Evolutionary conservation across 2,888 invertebrate species (phyloP).

Genomic region (Drosophila merina): DNA sequence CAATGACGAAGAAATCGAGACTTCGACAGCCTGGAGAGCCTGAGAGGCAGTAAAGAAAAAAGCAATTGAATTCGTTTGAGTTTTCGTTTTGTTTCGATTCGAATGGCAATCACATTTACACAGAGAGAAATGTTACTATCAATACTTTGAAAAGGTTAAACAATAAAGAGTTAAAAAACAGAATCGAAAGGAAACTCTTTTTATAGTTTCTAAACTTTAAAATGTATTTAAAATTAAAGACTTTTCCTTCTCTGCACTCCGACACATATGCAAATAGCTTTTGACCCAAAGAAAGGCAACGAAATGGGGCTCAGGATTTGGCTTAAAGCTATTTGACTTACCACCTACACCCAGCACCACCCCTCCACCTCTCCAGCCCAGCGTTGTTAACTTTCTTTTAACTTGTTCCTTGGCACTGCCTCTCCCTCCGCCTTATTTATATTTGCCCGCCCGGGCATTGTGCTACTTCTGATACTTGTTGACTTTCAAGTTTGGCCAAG

Average conservation of each 20-base stretch:
- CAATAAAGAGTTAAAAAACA: neutral
- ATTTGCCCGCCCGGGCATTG: constrained; percentile 73
- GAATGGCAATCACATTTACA: constrained; percentile 21
- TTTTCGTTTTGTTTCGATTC: constrained; percentile 37
- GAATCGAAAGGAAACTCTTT: neutral
- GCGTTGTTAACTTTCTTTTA: constrained; percentile 75
- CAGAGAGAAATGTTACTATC: neutral
- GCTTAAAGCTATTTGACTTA: constrained; percentile 71
- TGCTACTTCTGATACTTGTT: constrained; percentile 62
- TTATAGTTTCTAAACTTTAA: neutral
- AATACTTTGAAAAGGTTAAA: neutral
- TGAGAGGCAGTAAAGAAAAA: constrained; percentile 37
- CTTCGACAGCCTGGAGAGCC: neutral
- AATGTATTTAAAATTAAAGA: neutral
- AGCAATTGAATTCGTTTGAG: constrained; percentile 76
- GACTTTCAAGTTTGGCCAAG: constrained; percentile 66
- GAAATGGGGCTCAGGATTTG: constrained; percentile 46
- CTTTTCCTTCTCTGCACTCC: constrained; percentile 36
- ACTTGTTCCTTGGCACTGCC: constrained; percentile 73
- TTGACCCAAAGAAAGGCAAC: constrained; percentile 14
- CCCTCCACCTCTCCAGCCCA: neutral
- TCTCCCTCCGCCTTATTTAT: constrained; percentile 60
- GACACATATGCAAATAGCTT: constrained; percentile 73
- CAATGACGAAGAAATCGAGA: constrained; percentile 15
- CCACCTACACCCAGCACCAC: constrained; percentile 1